Base-by-base conservation (phyloP, 2,113 vertebrate genomes). In the Rhabdornis inornatus region DNA sequence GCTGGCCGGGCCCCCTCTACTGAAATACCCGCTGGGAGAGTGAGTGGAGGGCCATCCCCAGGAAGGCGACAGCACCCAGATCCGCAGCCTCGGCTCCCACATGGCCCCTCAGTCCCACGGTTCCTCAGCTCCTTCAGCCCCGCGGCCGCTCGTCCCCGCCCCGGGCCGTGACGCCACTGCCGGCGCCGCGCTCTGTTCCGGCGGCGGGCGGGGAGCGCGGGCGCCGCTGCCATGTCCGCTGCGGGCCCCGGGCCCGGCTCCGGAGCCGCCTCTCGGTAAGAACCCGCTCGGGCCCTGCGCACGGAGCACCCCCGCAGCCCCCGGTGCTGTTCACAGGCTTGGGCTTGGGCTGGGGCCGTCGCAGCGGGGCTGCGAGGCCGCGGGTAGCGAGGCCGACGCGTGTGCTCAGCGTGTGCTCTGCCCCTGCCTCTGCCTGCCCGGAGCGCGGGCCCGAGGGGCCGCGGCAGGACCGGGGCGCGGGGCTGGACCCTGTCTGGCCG, bases 261-360 rank as follows among this genome's bases (percentile, higher is more conserved):
- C 33, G 64, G 75, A 66, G 91, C 88, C 59, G 55, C 75, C 44
- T 91, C 84, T 89, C 76, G 94, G 94, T 95, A 91, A 95, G 94
- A 74, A 56, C 49, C 42, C 13, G 55, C 42, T 49, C 28, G n/a
- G 28, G 42, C n/a, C 52, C 63, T 17, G 22, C 52, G 13, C 28
- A 21, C n/a, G 17, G 42, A 95, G 84, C 50, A 33, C 20, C 35
- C 28, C 28, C 28, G 13, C 42, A 22, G 20, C 28, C n/a, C 20
- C 10, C n/a, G 30, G 49, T 15, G 23, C 49, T 61, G 40, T 27
- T 70, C 10, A 9, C 28, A 17, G 23, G 19, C 20, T 28, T 15
- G n/a, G 23, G 19, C 20, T 28, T 15, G n/a, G 57, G 57, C 59
- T 10, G 44, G 31, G 24, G 22, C 37, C 28, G 30, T 49, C 18